phyloP scores from a whole-genome alignment of 2,113 vertebrate genomes.

The Pteropus alecto region DNA sequence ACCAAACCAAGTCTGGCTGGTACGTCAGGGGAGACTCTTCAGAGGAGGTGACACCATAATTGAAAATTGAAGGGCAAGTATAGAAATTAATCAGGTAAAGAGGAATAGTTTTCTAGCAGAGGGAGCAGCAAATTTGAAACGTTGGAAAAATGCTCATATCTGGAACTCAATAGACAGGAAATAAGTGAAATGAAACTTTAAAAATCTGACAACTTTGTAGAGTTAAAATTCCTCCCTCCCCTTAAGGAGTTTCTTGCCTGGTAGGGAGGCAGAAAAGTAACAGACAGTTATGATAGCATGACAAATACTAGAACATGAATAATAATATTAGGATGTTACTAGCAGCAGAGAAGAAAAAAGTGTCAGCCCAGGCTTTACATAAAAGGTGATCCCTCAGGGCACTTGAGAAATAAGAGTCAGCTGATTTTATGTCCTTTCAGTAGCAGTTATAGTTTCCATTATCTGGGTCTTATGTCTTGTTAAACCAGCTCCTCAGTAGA shows the following conservation, averaged over 20 bases:
- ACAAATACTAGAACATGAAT: not conserved
- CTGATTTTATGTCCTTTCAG: not conserved
- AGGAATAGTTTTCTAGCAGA: not conserved
- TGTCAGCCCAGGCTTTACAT: not conserved
- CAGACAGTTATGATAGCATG: not conserved
- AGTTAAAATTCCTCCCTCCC: not conserved
- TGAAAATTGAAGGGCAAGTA: not conserved
- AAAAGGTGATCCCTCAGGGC: not conserved
- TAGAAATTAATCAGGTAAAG: not conserved
- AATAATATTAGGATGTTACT: not conserved
- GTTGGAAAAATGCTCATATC: not conserved
- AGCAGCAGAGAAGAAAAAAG: not conserved
- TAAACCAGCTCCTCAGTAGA: not conserved
- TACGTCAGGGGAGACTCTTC: not conserved
- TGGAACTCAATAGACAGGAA: not conserved
- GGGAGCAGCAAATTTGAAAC: not conserved
- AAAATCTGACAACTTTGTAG: not conserved
- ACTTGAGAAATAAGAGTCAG: not conserved
- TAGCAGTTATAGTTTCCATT: not conserved
- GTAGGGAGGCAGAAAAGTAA: not conserved
- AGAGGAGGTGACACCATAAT: not conserved
- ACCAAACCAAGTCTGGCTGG: not conserved
- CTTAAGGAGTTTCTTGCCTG: slow-evolving; percentile 1
- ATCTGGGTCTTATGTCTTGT: not conserved
- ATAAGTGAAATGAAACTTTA: slow-evolving; percentile 10